These are phyloP conservation scores for Siphlonurus alternatus DNA, from an alignment of 2,888 invertebrate species.

Conservation along the genomic window DNA sequence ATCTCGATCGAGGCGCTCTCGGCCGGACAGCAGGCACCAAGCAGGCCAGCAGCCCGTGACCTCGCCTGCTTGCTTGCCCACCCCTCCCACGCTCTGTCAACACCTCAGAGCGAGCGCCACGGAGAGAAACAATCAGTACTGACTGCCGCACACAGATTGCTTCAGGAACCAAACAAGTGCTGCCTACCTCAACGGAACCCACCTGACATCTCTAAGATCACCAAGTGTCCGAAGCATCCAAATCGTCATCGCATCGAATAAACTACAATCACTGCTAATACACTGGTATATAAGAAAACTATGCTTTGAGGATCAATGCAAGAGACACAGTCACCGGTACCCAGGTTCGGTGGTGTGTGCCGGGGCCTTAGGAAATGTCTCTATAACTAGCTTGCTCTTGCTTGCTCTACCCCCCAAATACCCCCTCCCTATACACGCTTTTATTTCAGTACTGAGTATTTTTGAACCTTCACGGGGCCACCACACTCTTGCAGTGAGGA, in stretches of 20 bases:
- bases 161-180: too few relatives aligned
- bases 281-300: too few relatives aligned
- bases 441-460: constrained; percentile 4
- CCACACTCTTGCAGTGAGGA: neutral
- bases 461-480: constrained; percentile 2
- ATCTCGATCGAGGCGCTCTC: neutral
- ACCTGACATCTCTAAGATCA: too few relatives aligned
- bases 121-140: too few relatives aligned
- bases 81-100: neutral
- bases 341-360: neutral
- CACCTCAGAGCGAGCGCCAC: too few relatives aligned
- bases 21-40: too few relatives aligned
- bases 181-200: neutral
- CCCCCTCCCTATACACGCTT: neutral
- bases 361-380: neutral
- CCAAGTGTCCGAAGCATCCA: neutral
- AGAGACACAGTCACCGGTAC: too few relatives aligned
- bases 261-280: neutral
- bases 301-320: too few relatives aligned
- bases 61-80: neutral
- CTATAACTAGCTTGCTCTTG: neutral
- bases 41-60: neutral
- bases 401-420: neutral
- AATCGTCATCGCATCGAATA: neutral
- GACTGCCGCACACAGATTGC: too few relatives aligned